These are phyloP conservation scores for Blomia tropicalis DNA, from an alignment of 2,888 invertebrate species.

Conservation along the genomic window DNA sequence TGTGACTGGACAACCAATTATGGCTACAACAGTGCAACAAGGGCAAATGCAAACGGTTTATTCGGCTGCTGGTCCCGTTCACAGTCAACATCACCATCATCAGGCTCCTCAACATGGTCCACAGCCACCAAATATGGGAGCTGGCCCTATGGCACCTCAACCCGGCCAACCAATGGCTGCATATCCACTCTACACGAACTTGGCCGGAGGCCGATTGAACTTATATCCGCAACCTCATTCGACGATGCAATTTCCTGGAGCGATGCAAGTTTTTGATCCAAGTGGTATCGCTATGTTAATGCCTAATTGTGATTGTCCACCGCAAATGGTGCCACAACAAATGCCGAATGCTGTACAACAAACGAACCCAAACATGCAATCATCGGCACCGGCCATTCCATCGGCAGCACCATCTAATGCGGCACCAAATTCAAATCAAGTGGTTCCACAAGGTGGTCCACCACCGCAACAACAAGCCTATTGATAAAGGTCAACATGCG, in stretches of 20 bases:
- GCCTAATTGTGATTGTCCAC: not conserved
- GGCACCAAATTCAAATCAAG: not conserved
- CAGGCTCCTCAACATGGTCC: slow-evolving; percentile 19
- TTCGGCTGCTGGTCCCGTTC: not conserved
- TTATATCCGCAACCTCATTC: too few species aligned
- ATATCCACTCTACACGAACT: not conserved
- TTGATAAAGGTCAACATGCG: too few species aligned
- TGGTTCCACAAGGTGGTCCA: not conserved
- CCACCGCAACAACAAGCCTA: not conserved
- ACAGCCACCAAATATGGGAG: slow-evolving; percentile 15
- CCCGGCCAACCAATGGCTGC: not conserved
- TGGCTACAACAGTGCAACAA: slow-evolving; percentile 53
- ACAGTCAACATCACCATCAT: not conserved
- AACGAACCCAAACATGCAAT: not conserved
- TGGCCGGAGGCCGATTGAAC: too few species aligned
- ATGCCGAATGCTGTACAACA: not conserved
- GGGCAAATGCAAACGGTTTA: slow-evolving; percentile 28
- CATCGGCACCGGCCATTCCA: not conserved
- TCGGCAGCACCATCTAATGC: not conserved
- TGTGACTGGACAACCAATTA: slow-evolving; percentile 61
- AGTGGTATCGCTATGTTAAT: not conserved
- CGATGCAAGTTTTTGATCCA: not conserved
- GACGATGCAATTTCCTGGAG: not conserved
- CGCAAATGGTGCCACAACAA: not conserved
- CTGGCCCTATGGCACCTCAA: slow-evolving; percentile 27